Evolutionary conservation across 2,113 vertebrate species (phyloP), one percentile per base, ranked within the genome.

Genomic region (Regulus satrapa): DNA sequence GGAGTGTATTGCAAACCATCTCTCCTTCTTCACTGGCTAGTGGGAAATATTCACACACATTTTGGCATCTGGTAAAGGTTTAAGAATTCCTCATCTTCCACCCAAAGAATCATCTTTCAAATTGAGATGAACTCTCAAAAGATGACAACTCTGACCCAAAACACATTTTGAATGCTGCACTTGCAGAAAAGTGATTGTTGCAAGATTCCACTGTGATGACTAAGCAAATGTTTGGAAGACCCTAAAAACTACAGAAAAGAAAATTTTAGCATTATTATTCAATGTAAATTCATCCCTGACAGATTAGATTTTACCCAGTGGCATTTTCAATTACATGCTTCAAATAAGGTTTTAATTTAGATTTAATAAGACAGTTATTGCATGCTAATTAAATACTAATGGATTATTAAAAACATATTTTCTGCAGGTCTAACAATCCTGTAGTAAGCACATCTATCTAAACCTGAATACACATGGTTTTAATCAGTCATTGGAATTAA

Each of bases 331-430:
- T 96, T 97, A 94, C 58, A 95, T 86, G 91, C 76, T 86, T 97
- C 87, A 96, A 97, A 94, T 97, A 96, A 97, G 88, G 89, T 94
- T 93, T 97, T 96, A 94, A 97, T 97, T 96, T 95, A 94, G 88
- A 97, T 94, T 96, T 97, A 98, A 97, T 97, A 98, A 92, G 92
- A 97, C 92, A 96, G 94, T 96, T 97, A 98, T 97, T 97, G 95
- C 80, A 97, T 91, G 74, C 75, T 98, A 97, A 97, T 97, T 96
- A 97, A 95, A 94, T 96, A 72, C 69, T 95, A 97, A 95, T 96
- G 69, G 96, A 94, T 96, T 96, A 96, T 95, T 94, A 94, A 97
- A 97, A 97, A 95, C 96, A 90, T 94, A 95, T 96, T 97, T 97
- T 97, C 85, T 92, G 67, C 94, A 94, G 90, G 90, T 97, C 97